Conservation (phyloP, 2,113 vertebrate species). For the Boulengeromyrus knoepffleri region DNA sequence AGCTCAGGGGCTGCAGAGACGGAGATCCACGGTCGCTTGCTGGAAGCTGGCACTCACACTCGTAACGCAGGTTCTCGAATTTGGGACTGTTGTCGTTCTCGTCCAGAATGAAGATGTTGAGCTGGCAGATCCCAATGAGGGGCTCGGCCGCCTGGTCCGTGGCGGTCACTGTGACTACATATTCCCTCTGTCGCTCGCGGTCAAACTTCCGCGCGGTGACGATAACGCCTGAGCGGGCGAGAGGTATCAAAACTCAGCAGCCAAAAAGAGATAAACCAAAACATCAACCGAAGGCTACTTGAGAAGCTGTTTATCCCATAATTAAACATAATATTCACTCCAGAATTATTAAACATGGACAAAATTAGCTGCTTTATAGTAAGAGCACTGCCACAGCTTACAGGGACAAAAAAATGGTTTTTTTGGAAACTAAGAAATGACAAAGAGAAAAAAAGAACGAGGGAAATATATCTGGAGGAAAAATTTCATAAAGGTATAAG, state of each 20-base stretch:
- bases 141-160: constrained; percentile 79
- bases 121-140: constrained; percentile 79
- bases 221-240: constrained; percentile 59
- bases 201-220: constrained; percentile 75
- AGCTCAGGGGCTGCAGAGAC: not conserved
- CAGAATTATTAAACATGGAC: not conserved
- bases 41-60: constrained; percentile 65
- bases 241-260: not conserved
- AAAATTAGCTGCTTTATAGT: not conserved
- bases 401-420: not conserved
- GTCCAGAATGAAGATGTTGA: constrained; percentile 77
- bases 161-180: constrained; percentile 76
- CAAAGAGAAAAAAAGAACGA: not conserved
- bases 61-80: constrained; percentile 82
- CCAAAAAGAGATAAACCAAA: not conserved
- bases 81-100: constrained; percentile 84
- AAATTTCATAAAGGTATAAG: not conserved
- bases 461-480: not conserved
- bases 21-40: not conserved
- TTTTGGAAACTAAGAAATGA: not conserved
- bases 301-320: not conserved
- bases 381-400: not conserved
- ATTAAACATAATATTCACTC: not conserved
- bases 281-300: not conserved
- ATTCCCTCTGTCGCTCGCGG: constrained; percentile 77